phyloP scores from a whole-genome alignment of 2,888 invertebrate species.

The Pachycephus smyrnensis region DNA sequence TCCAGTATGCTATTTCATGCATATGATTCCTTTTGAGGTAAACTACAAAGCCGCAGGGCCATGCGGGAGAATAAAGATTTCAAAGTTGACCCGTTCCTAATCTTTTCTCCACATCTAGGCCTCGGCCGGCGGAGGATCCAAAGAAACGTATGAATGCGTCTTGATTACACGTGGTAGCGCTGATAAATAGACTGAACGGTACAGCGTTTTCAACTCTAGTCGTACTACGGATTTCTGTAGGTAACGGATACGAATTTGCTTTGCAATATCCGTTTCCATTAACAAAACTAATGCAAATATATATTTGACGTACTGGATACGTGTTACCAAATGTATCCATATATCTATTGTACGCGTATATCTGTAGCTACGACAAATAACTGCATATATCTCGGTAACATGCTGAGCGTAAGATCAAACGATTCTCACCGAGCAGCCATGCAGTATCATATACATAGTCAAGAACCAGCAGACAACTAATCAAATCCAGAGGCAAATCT shows the following conservation, averaged over 20 bases:
- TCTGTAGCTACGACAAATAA: neutral
- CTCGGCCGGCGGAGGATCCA: slow-evolving; percentile 11
- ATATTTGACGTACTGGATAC: neutral
- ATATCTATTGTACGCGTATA: neutral
- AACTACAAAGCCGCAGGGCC: neutral
- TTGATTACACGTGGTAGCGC: slow-evolving; percentile 25
- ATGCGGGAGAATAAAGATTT: neutral
- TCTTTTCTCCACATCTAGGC: neutral
- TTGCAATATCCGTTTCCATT: neutral
- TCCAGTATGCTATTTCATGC: neutral
- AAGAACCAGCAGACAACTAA: neutral
- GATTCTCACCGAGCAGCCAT: neutral
- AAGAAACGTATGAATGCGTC: slow-evolving; percentile 30
- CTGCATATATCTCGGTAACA: neutral
- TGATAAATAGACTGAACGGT: slow-evolving; percentile 2
- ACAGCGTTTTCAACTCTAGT: neutral
- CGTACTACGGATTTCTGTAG: neutral
- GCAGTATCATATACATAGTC: neutral
- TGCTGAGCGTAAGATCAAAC: neutral
- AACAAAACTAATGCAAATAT: neutral
- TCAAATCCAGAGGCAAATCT: neutral
- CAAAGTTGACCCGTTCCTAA: slow-evolving; percentile 1
- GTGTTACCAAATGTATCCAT: neutral
- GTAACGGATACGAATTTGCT: neutral
- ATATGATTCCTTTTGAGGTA: neutral